Base-by-base conservation (phyloP, 2,113 vertebrate genomes). In the Excalfactoria chinensis region DNA sequence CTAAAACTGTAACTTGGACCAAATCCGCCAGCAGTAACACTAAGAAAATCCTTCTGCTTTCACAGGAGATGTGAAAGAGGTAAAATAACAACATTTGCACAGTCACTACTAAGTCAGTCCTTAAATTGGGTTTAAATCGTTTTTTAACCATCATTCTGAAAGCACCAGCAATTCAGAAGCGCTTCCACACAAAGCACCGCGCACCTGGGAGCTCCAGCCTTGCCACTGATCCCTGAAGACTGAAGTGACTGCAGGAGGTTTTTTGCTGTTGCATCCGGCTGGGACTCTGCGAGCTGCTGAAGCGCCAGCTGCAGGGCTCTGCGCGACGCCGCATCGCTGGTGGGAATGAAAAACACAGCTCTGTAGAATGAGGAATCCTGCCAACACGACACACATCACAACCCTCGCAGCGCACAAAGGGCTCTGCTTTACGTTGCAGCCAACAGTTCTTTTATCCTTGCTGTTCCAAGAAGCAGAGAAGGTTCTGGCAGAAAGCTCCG, bases 291-390 rank as follows among this genome's bases (percentile, higher is more conserved):
- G 48, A 99, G 94, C 95, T 98, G 98, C 85, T 98, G 98, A 26
- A 99, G 98, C 26, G 98, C 98, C 19, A 98, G 96, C 66, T 99
- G 98, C 78, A 99, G 95, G 69, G 98, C 99, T 95, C 98, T 97
- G 85, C 98, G 98, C 8, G 99, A 99, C 0, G 98, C 98, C 17
- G 99, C 98, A 93, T 99, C 99, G 86, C 99, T 99, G 74, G 55
- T 2, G 12, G 46, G 14, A 30, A 70, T 0, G 16, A 73, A 8
- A 83, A 40, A 71, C 1, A 3, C 0, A 46, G 3, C 28, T 2
- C 64, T 2, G 4, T 23, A 2, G 83, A 4, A 2, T 1, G 3
- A 32, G 0, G 11, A 25, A 63, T 18, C 67, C 51, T 35, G 77
- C 49, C 78, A 73, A 11, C 59, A 2, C 3, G 1, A 30, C 55